Evolutionary conservation across 2,888 invertebrate species (phyloP).

Genomic region (Noctua janthina): DNA sequence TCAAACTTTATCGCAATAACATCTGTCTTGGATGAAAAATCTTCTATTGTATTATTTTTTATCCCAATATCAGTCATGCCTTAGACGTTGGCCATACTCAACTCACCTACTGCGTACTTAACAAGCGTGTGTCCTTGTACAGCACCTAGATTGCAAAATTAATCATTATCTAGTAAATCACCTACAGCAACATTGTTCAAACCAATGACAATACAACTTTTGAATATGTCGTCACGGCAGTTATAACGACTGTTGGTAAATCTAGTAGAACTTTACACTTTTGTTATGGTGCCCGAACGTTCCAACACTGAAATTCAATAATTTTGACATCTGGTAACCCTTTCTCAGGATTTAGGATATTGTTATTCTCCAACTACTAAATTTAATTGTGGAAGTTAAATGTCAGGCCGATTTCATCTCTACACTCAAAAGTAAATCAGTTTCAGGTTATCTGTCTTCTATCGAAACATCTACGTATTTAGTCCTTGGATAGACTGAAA

Average conservation of each 20-base stretch:
- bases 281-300: not conserved
- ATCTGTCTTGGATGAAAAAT: constrained; percentile 26
- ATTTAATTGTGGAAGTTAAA: not conserved
- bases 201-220: constrained; percentile 53
- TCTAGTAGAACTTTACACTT: constrained; percentile 5
- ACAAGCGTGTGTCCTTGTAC: constrained; percentile 47
- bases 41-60: constrained; percentile 43
- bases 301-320: not conserved
- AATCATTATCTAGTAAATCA: constrained; percentile 42
- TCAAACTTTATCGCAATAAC: constrained; percentile 23
- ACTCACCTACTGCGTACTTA: constrained; percentile 22
- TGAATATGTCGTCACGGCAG: constrained; percentile 27
- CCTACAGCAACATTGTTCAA: constrained; percentile 49
- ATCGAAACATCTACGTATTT: not conserved
- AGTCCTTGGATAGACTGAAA: not conserved
- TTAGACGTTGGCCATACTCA: not conserved
- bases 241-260: constrained; percentile 19
- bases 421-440: not conserved
- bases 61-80: constrained; percentile 18
- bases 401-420: not conserved
- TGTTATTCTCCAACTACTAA: not conserved
- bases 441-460: not conserved
- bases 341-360: not conserved
- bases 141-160: constrained; percentile 53
- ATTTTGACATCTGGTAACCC: not conserved